A percentile compares a stretch with the other conserved stretches of the same genome.
Evolutionary conservation across 2,113 vertebrate species (phyloP).

Genomic region (Lycaon pictus): DNA sequence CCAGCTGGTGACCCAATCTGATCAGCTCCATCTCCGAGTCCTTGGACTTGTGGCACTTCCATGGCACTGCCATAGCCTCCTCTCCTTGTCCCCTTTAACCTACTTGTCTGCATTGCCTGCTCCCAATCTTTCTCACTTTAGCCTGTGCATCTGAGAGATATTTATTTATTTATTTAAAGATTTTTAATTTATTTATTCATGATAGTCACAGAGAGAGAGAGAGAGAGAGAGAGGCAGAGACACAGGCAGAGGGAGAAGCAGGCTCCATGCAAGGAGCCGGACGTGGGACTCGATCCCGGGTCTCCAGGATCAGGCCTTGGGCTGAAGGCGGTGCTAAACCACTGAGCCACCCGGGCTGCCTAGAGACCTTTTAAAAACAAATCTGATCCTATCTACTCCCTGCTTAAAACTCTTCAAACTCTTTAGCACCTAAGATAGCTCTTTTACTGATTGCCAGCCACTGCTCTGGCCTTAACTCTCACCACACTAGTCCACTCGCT

Average conservation of each 20-base stretch:
- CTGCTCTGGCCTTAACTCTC: neutral
- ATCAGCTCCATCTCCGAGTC: neutral
- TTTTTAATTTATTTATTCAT: too few relatives aligned
- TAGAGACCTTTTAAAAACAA: neutral
- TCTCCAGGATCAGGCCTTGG: too few relatives aligned
- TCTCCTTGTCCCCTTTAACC: too few relatives aligned
- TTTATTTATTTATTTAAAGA: too few relatives aligned
- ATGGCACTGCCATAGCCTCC: neutral
- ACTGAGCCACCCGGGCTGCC: too few relatives aligned
- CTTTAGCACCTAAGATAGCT: neutral
- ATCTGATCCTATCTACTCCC: neutral
- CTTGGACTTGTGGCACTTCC: neutral
- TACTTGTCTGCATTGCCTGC: neutral
- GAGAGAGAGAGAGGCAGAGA: too few relatives aligned
- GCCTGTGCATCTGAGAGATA: neutral
- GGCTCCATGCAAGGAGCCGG: too few relatives aligned
- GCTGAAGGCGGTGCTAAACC: too few relatives aligned
- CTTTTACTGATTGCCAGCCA: neutral
- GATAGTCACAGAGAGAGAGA: too few relatives aligned
- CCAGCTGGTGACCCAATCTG: neutral
- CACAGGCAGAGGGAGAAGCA: too few relatives aligned
- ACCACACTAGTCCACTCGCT: neutral
- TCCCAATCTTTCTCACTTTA: neutral
- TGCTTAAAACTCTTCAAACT: neutral
- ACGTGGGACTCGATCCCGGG: too few relatives aligned